Evolutionary conservation across 2,797 vertebrate species (phyloP).

Genomic region (Xenops minutus): DNA sequence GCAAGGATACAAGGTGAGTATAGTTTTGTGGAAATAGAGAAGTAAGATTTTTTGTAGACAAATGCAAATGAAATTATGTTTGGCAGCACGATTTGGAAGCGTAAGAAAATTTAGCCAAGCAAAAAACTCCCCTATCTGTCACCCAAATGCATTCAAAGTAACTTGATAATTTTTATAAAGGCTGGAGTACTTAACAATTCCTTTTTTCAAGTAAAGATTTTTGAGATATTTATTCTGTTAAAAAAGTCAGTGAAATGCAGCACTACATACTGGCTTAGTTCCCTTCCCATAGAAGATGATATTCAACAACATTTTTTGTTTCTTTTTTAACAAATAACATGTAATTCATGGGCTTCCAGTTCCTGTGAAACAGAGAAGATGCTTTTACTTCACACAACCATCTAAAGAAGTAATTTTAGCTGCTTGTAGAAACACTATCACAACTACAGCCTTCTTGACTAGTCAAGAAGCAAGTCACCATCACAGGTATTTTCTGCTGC

Average conservation of each 20-base stretch:
- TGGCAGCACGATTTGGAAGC: background rate
- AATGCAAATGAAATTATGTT: background rate
- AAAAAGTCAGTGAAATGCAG: background rate
- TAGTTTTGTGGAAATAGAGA: background rate
- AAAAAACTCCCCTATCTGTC: background rate
- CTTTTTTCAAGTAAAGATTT: background rate
- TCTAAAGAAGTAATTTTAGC: background rate
- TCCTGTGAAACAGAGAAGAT: background rate
- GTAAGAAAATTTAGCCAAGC: background rate
- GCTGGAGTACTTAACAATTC: background rate
- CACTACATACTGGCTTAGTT: background rate
- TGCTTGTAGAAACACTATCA: background rate
- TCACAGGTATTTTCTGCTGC: background rate
- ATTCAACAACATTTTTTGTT: background rate
- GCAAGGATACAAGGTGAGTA: background rate
- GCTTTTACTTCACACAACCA: background rate
- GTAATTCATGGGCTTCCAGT: background rate
- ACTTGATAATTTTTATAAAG: background rate
- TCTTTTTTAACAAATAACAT: background rate
- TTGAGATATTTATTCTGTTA: background rate
- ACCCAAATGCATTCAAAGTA: background rate
- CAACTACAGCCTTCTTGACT: background rate
- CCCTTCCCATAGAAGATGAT: background rate
- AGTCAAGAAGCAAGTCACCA: background rate
- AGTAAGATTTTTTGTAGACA: background rate